Evolutionary conservation across 2,888 invertebrate genomes (phyloP).

Genomic region (Siphlonurus alternatus): DNA sequence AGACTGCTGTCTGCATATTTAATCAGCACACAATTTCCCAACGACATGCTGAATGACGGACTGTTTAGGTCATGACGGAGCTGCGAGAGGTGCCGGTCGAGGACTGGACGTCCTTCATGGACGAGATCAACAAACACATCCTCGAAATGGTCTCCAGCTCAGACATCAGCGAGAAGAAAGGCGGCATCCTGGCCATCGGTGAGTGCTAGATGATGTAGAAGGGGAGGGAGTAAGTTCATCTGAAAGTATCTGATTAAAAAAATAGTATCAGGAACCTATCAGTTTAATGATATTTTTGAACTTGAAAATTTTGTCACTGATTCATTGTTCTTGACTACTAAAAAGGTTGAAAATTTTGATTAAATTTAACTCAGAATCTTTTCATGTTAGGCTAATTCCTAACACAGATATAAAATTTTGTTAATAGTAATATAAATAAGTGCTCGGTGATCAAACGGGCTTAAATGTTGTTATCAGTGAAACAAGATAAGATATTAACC

Average conservation of each 20-base stretch:
- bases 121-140: conserved; percentile 89
- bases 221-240: background rate
- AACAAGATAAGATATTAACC: too few relatives aligned
- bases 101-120: conserved; percentile 78
- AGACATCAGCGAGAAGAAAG: conserved; percentile 87
- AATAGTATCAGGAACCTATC: too few relatives aligned
- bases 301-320: background rate
- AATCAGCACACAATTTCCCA: too few relatives aligned
- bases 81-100: conserved; percentile 77
- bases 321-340: background rate
- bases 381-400: too few relatives aligned
- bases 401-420: too few relatives aligned
- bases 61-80: conserved; percentile 57
- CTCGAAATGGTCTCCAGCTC: conserved; percentile 90
- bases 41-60: background rate
- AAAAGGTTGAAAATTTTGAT: too few relatives aligned
- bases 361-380: too few relatives aligned
- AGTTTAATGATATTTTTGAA: too few relatives aligned
- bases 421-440: too few relatives aligned
- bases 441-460: too few relatives aligned
- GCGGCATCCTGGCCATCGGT: conserved; percentile 88
- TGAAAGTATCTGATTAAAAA: background rate
- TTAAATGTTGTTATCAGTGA: too few relatives aligned
- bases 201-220: conserved; percentile 19
- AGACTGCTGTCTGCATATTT: too few relatives aligned